Evolutionary conservation across 92 coral and sea anemone genomes (phyloP), one percentile per base, ranked within the genome.

Genomic region (Micromussa lordhowensis): DNA sequence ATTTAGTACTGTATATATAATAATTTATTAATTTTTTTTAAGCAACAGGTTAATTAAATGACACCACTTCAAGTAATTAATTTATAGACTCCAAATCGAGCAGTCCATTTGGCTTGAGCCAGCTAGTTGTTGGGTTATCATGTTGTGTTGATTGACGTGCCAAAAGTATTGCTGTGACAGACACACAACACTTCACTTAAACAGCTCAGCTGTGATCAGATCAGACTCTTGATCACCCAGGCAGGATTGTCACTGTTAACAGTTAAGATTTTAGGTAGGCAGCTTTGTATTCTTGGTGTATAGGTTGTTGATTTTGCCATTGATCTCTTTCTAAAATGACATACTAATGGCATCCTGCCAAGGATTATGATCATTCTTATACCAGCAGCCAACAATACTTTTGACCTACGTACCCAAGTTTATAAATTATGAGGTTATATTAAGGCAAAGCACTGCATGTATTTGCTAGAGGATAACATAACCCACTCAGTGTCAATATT

Each of bases 271-370:
- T 75, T 75, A 75, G 55, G 79, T 75, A 75, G 79, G 79, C 79
- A 75, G 79, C 79, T n/a, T 75, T 75, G 79, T 36, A 75, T 75
- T 75, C 55, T 75, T 75, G 79, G 54, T 34, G 55, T 5, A 5
- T 75, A 75, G 79, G 79, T 75, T 75, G 79, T n/a, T 75, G 79
- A 75, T 75, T 75, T 75, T 75, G 79, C 79, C 79, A 44, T 36
- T 75, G 55, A 35, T 75, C 26, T 75, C 79, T 75, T 75, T 75
- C 57, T 75, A 75, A 75, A 75, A 2, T 75, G 79, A 75, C 49
- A 36, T 75, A 58, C 24, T 58, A 10, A 58, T 58, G 64, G 24
- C 7, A 14, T 2, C 64, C 18, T 1, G 64, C 64, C 64, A 58
- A 58, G 64, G 64, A 58, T 58, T 58, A 58, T 58, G 64, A 58